Conservation (phyloP, 1,140 invertebrate genomes). For the Drosophila serrata region DNA sequence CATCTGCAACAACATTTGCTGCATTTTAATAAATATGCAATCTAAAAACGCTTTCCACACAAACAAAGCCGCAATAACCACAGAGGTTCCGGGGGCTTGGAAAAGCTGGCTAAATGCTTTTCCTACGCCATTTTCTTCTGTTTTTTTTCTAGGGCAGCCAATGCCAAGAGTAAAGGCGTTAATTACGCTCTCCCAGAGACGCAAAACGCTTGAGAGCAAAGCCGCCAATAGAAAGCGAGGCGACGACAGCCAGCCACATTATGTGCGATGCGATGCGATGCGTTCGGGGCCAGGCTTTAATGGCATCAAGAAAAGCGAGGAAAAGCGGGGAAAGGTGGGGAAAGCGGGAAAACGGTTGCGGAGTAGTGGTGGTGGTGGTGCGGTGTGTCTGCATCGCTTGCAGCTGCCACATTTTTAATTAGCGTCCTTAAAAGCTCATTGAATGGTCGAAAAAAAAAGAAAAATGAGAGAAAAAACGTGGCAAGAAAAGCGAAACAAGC, state of each 20-base stretch:
- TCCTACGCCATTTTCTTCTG: not conserved
- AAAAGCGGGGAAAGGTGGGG: constrained; percentile 2
- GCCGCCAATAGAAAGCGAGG: constrained; percentile 70
- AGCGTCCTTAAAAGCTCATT: constrained; percentile 81
- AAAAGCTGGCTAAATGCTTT: constrained; percentile 3
- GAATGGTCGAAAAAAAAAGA: constrained; percentile 61
- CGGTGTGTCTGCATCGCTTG: constrained; percentile 48
- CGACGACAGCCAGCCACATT: constrained; percentile 51
- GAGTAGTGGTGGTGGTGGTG: constrained; percentile 4
- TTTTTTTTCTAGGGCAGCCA: constrained; percentile 44
- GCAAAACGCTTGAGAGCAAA: constrained; percentile 29
- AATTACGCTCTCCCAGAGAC: constrained; percentile 60
- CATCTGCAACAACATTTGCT: constrained; percentile 51
- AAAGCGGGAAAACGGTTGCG: not conserved
- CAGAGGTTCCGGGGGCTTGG: constrained; percentile 15
- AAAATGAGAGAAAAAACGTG: constrained; percentile 4
- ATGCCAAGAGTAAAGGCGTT: constrained; percentile 77
- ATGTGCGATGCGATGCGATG: constrained; percentile 48
- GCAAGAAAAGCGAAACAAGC: constrained; percentile 9
- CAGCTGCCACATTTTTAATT: constrained; percentile 82
- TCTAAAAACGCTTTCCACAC: constrained; percentile 63
- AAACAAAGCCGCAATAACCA: constrained; percentile 62
- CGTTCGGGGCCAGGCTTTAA: constrained; percentile 47
- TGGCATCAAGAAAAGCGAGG: constrained; percentile 36
- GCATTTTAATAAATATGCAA: constrained; percentile 84